Conservation (phyloP, 2,888 invertebrate genomes). For the Sthenelais limicola region DNA sequence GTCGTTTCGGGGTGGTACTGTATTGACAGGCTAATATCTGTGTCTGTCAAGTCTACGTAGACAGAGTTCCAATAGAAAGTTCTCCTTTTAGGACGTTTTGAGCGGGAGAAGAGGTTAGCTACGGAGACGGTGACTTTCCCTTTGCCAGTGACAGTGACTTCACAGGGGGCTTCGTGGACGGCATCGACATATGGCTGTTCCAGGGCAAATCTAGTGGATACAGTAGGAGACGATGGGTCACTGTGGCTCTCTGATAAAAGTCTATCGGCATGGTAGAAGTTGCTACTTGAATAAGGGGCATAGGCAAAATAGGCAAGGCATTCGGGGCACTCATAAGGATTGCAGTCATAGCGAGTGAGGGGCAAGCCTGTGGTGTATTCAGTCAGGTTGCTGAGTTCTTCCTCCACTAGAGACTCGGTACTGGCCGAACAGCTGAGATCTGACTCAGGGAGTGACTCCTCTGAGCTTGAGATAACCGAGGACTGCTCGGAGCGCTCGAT, state of each 20-base stretch:
- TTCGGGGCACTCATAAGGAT: slow-evolving; percentile 64
- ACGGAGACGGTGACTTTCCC: slow-evolving; percentile 43
- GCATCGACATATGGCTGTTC: slow-evolving; percentile 16
- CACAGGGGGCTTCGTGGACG: background rate
- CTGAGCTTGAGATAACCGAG: slow-evolving; percentile 40
- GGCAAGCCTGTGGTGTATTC: slow-evolving; percentile 66
- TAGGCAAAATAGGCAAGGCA: slow-evolving; percentile 56
- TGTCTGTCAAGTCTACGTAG: slow-evolving; percentile 67
- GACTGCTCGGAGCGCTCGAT: slow-evolving; percentile 37
- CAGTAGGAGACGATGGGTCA: slow-evolving; percentile 40
- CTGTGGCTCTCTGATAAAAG: background rate
- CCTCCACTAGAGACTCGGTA: slow-evolving; percentile 37
- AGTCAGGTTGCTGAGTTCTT: slow-evolving; percentile 63
- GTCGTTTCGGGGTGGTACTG: slow-evolving; percentile 62
- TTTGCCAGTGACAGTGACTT: slow-evolving; percentile 30
- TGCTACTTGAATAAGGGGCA: slow-evolving; percentile 17
- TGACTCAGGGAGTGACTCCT: slow-evolving; percentile 55
- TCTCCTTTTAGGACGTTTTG: background rate
- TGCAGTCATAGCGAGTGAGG: slow-evolving; percentile 64
- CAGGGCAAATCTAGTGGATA: background rate
- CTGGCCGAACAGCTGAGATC: slow-evolving; percentile 18
- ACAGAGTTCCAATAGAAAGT: slow-evolving; percentile 49
- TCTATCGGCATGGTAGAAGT: background rate
- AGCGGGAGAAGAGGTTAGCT: slow-evolving; percentile 22
- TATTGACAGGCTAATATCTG: slow-evolving; percentile 64